Conservation (phyloP, 2,888 invertebrate genomes). For the Cephus runcator region DNA sequence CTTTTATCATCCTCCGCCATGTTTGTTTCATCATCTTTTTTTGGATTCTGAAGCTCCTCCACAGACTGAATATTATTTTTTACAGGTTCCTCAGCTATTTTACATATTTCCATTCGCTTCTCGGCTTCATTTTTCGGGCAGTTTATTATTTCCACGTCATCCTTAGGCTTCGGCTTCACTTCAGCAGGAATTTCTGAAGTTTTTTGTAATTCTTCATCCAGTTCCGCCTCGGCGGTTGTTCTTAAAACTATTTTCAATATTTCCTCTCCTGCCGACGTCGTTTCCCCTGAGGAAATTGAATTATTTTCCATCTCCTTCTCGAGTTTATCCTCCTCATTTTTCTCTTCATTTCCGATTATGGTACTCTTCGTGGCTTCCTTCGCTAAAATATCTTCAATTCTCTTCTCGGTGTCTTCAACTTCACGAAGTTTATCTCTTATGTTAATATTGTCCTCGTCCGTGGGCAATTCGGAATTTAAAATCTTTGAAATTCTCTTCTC, state of each 20-base stretch:
- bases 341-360: not conserved
- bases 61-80: not conserved
- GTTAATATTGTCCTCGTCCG: slow-evolving; percentile 30
- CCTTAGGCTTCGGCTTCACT: slow-evolving; percentile 10
- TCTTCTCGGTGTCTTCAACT: slow-evolving; percentile 34
- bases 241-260: not conserved
- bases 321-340: slow-evolving; percentile 22
- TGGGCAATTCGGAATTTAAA: slow-evolving; percentile 34
- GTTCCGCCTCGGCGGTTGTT: not conserved
- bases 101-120: not conserved
- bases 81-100: not conserved
- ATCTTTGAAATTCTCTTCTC: slow-evolving; percentile 15
- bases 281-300: slow-evolving; percentile 17
- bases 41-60: not conserved
- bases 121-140: not conserved
- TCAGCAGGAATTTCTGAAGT: slow-evolving; percentile 13
- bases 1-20: not conserved
- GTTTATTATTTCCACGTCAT: slow-evolving; percentile 15
- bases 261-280: slow-evolving; percentile 10
- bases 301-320: slow-evolving; percentile 25
- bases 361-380: slow-evolving; percentile 4
- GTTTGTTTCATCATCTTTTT: not conserved
- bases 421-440: slow-evolving; percentile 32
- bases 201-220: not conserved
- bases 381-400: slow-evolving; percentile 31